These are phyloP conservation scores for Hypomecis punctinalis DNA, from an alignment of 2,888 invertebrate genomes.

Conservation along the genomic window DNA sequence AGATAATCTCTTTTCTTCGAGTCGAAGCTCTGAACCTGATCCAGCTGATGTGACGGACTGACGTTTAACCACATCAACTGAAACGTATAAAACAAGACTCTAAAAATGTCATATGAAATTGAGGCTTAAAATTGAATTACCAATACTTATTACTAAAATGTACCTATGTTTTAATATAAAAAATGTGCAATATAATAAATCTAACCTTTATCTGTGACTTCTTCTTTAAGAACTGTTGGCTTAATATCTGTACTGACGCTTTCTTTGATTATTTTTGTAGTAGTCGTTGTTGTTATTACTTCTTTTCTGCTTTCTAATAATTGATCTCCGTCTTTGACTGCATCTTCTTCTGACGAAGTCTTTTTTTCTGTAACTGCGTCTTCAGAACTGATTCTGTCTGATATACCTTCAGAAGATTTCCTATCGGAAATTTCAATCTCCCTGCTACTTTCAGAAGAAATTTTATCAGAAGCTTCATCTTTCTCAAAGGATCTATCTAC, in stretches of 20 bases:
- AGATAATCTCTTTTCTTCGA: slow-evolving; percentile 79
- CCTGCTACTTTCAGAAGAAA: slow-evolving; percentile 81
- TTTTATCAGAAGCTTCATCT: slow-evolving; percentile 80
- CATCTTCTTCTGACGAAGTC: slow-evolving; percentile 79
- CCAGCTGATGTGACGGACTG: slow-evolving; percentile 80
- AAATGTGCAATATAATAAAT: neutral
- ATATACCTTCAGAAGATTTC: slow-evolving; percentile 81
- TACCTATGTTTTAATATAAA: neutral
- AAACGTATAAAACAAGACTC: slow-evolving; percentile 36
- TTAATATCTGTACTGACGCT: slow-evolving; percentile 55
- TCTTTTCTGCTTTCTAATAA: slow-evolving; percentile 50
- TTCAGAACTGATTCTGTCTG: slow-evolving; percentile 81
- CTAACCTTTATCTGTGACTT: slow-evolving; percentile 62
- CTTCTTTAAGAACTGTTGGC: slow-evolving; percentile 56
- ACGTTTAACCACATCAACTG: slow-evolving; percentile 67
- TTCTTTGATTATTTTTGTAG: slow-evolving; percentile 50
- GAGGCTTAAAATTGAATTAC: neutral
- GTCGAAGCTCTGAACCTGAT: slow-evolving; percentile 76
- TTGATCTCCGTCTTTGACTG: slow-evolving; percentile 57
- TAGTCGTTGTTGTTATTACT: slow-evolving; percentile 41
- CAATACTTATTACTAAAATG: neutral
- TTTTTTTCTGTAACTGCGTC: slow-evolving; percentile 82
- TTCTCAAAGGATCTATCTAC: slow-evolving; percentile 74
- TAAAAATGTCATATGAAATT: neutral
- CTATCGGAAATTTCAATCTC: slow-evolving; percentile 81